Conservation (phyloP, 2,797 vertebrate genomes). For the Cuniculus paca region DNA sequence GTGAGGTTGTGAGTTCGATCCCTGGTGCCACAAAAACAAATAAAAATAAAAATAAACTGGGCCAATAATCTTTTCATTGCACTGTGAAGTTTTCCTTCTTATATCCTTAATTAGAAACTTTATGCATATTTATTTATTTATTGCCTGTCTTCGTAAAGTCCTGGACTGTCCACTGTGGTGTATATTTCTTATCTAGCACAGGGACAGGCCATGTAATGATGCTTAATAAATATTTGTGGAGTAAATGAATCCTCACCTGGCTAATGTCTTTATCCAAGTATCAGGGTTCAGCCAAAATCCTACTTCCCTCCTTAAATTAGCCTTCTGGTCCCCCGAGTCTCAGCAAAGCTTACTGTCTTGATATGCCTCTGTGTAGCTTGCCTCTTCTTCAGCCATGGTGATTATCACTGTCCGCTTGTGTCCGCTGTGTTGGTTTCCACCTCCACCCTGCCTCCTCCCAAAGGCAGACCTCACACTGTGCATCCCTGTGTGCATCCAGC, state of each 20-base stretch:
- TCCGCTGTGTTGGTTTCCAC: background rate
- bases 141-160: background rate
- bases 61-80: background rate
- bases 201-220: background rate
- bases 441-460: background rate
- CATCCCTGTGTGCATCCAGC: background rate
- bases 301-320: constrained; percentile 16
- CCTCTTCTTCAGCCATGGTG: background rate
- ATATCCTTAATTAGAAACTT: constrained; percentile 8
- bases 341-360: background rate
- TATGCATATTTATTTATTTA: background rate
- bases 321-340: background rate
- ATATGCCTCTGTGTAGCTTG: background rate
- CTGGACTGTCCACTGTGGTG: background rate
- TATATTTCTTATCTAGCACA: constrained; percentile 18
- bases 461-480: background rate
- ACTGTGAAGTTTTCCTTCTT: background rate
- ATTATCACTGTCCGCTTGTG: background rate
- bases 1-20: too few relatives aligned
- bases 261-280: constrained; percentile 9
- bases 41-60: too few relatives aligned
- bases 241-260: constrained; percentile 54
- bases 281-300: background rate
- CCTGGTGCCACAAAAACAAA: too few relatives aligned
- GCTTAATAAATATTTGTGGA: constrained; percentile 50